Conservation (phyloP, 2,113 vertebrate genomes). For the Forbesichthys papilliferus region DNA sequence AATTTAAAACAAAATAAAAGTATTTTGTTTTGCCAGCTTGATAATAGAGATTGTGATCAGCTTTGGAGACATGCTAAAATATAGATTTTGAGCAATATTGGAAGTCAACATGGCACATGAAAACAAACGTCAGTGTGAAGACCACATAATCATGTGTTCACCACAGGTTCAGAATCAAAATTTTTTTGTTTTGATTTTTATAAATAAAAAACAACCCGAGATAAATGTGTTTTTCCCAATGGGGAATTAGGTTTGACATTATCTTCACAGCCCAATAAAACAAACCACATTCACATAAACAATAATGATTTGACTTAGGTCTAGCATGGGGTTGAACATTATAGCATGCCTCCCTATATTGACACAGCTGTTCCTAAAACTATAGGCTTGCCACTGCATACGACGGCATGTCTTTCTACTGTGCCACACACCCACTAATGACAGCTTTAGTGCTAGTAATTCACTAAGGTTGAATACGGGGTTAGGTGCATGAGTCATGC, state of each 20-base stretch:
- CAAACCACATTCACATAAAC: conserved; percentile 53
- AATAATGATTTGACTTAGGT: conserved; percentile 60
- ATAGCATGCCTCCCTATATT: conserved; percentile 63
- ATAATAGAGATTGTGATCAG: too few relatives aligned
- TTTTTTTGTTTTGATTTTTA: background rate
- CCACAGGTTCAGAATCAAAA: too few relatives aligned
- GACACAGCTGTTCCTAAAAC: conserved; percentile 74
- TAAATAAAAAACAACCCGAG: conserved; percentile 23
- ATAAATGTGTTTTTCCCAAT: conserved; percentile 21
- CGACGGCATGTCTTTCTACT: conserved; percentile 56
- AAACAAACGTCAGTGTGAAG: too few relatives aligned
- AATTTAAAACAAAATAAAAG: too few relatives aligned
- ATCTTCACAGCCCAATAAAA: conserved; percentile 53
- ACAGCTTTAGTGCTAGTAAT: conserved; percentile 71
- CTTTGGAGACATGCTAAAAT: too few relatives aligned
- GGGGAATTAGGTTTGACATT: conserved; percentile 37
- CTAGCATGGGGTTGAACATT: conserved; percentile 51
- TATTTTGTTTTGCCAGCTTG: too few relatives aligned
- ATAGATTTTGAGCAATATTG: too few relatives aligned
- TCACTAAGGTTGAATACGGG: conserved; percentile 64
- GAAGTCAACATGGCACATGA: too few relatives aligned
- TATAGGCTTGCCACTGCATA: conserved; percentile 62
- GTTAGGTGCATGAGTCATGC: conserved; percentile 65
- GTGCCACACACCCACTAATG: conserved; percentile 72
- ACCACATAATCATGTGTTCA: too few relatives aligned